Base-by-base conservation (phyloP, 2,113 vertebrate genomes). In the Tenrec ecaudatus region DNA sequence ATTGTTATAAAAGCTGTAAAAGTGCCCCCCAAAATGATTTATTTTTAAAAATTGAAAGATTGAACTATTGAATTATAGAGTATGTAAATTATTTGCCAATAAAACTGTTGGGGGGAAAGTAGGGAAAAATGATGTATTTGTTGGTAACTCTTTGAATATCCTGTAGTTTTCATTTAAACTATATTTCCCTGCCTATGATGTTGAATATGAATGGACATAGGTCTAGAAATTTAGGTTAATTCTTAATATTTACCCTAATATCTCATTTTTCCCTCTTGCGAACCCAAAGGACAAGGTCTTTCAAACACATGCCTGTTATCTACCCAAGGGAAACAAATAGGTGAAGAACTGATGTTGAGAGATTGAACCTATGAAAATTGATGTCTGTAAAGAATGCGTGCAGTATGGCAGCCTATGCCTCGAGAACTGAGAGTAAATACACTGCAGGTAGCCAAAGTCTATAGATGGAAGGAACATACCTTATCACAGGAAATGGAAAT, bases 141-240 rank as follows among this genome's bases (percentile, higher is more conserved):
- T 31, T n/a, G 9, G 53, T 75, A 78, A n/a, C 22, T 53, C 9
- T 53, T 53, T 53, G 47, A 10, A 10, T 14, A n/a, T 23, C 10
- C 5, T 31, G 25, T 15, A 68, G 40, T 9, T 89, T 90, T 89
- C n/a, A 36, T 14, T 88, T 19, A 93, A 68, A 7, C 22, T 17
- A 6, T 68, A 5, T 66, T 94, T 83, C 53, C 90, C n/a, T 90
- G 69, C 15, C 77, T 86, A 92, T 82, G 10, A n/a, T 69, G 2
- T 38, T 75, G 29, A 73, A 10, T 82, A 25, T 75, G 19, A 86
- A 12, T 2, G 31, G 25, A 27, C 25, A 29, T n/a, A 68, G 1
- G 3, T 6, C 36, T 85, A 3, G 17, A 57, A 80, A 69, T 6
- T 0, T 43, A 16, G 4, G n/a, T 75, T 57, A 60, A 1, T 0